These are phyloP conservation scores for Serilophus lunatus DNA, from an alignment of 2,113 vertebrate species.

Conservation along the genomic window DNA sequence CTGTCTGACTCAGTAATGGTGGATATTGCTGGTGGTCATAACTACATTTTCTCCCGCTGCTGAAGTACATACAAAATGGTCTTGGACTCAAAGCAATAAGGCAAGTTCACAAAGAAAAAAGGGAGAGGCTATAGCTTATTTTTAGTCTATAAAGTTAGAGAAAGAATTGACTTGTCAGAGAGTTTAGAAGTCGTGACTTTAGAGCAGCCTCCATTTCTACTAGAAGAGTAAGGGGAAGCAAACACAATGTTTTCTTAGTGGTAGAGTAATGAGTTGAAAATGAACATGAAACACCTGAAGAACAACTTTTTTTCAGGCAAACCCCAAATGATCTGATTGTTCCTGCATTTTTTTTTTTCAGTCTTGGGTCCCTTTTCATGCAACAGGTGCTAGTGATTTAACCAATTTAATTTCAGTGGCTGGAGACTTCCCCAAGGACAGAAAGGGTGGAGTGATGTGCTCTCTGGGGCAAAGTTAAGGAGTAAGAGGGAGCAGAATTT, in stretches of 20 bases:
- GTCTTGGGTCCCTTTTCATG: background rate
- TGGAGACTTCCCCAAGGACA: background rate
- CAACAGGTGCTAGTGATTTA: background rate
- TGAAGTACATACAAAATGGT: background rate
- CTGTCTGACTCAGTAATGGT: background rate
- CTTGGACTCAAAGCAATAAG: background rate
- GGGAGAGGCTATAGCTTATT: background rate
- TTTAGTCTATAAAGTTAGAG: background rate
- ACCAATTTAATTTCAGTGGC: background rate
- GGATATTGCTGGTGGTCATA: slow-evolving; percentile 14
- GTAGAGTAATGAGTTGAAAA: background rate
- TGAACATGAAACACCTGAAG: background rate
- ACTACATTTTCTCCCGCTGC: background rate
- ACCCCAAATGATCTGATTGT: background rate
- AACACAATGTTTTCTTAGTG: background rate
- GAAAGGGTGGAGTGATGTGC: background rate
- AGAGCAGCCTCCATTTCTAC: background rate
- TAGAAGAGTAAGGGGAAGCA: background rate
- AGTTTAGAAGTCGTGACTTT: background rate
- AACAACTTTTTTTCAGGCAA: background rate
- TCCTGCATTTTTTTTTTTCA: background rate
- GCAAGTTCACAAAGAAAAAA: background rate
- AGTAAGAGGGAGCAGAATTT: background rate
- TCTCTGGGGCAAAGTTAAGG: background rate
- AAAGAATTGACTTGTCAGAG: background rate